Conservation (phyloP, 2,888 invertebrate genomes). For the Pterobdella sp. region DNA sequence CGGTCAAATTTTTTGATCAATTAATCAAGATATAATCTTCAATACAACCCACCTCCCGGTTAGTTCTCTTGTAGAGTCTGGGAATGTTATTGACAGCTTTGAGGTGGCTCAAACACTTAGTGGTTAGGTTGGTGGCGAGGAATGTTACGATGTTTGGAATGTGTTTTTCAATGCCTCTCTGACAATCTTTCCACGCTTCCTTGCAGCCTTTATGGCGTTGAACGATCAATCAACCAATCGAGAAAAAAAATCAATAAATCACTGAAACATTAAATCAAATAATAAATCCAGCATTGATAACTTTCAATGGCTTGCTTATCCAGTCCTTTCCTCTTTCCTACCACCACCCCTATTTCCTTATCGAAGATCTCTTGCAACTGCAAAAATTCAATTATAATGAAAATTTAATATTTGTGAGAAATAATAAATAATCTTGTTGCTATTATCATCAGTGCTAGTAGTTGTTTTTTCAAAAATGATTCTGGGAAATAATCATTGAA, state of each 20-base stretch:
- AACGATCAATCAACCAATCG: no score
- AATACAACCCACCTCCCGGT: slow-evolving; percentile 59
- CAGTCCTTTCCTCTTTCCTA: not conserved
- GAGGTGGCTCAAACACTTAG: slow-evolving; percentile 45
- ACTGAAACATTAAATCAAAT: no score
- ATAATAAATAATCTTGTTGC: no score
- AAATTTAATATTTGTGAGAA: no score
- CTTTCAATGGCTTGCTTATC: not conserved
- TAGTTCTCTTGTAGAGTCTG: slow-evolving; percentile 80
- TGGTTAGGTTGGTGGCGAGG: slow-evolving; percentile 45
- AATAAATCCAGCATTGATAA: not conserved
- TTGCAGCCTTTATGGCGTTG: no score
- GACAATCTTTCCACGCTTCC: slow-evolving; percentile 24
- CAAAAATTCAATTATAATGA: not conserved
- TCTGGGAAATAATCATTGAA: no score
- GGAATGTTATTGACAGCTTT: slow-evolving; percentile 77
- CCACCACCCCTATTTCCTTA: not conserved
- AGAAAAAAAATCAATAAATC: no score
- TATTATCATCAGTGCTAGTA: no score
- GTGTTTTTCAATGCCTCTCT: slow-evolving; percentile 34
- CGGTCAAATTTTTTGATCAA: no score
- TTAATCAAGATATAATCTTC: not conserved
- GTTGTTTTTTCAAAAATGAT: no score
- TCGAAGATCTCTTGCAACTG: not conserved
- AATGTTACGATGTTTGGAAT: slow-evolving; percentile 42